Conservation (phyloP, 2,888 invertebrate genomes). For the Eurytoma adleriae region DNA sequence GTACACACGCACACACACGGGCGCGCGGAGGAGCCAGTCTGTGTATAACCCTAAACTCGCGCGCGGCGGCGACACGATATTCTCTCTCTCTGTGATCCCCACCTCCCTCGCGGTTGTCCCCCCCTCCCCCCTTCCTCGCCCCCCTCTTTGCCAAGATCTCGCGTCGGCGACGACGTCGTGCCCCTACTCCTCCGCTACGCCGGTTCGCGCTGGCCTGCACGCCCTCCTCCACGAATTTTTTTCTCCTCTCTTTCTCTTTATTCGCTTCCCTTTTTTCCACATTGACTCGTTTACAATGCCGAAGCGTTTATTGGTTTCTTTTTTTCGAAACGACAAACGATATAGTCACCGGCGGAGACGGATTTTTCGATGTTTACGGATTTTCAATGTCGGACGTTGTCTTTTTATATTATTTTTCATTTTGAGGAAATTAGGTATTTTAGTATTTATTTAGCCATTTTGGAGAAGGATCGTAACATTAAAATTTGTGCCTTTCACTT, state of each 20-base stretch:
- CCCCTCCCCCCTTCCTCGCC: slow-evolving; percentile 7
- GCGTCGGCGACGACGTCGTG: background rate
- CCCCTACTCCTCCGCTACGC: slow-evolving; percentile 40
- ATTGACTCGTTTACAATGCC: slow-evolving; percentile 40
- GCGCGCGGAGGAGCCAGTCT: background rate
- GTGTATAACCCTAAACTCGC: slow-evolving; percentile 47
- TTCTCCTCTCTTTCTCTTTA: slow-evolving; percentile 23
- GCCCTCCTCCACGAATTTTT: slow-evolving; percentile 48
- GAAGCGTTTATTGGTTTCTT: slow-evolving; percentile 35
- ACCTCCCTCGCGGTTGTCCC: slow-evolving; percentile 17
- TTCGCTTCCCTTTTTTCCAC: slow-evolving; percentile 36
- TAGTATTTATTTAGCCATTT: too few relatives aligned
- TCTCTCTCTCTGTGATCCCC: slow-evolving; percentile 31
- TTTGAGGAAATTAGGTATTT: too few relatives aligned
- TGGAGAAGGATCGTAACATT: too few relatives aligned
- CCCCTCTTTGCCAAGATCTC: background rate
- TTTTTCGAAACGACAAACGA: background rate
- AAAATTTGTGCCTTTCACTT: too few relatives aligned
- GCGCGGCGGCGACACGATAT: slow-evolving; percentile 35
- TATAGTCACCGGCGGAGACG: background rate
- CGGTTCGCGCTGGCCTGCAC: slow-evolving; percentile 32
- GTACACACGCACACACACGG: background rate
- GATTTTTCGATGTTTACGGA: slow-evolving; percentile 10
- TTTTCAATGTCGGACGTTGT: background rate
- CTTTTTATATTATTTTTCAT: too few relatives aligned